Percentiles rank a stretch among this genome's conserved stretches.
Evolutionary conservation across 2,888 invertebrate genomes (phyloP).

Genomic region (Archaeoteleia sp.): DNA sequence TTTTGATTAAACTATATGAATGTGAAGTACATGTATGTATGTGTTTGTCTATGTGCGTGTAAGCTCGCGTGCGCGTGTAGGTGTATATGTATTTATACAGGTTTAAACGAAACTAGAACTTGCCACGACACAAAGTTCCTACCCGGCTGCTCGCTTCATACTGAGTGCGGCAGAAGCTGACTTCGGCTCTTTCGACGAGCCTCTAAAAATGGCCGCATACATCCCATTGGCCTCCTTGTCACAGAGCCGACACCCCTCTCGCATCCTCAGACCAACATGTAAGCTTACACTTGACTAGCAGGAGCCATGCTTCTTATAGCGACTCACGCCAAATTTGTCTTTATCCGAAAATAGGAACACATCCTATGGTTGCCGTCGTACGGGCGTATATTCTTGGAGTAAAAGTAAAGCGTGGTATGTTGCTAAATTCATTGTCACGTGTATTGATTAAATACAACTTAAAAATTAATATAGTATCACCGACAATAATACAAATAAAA

Average conservation of each 20-base stretch:
- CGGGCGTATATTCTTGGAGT: slow-evolving; percentile 73
- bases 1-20: too few relatives aligned
- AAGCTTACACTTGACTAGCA: slow-evolving; percentile 73
- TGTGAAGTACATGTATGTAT: neutral
- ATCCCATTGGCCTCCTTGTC: slow-evolving; percentile 73
- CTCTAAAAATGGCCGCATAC: slow-evolving; percentile 74
- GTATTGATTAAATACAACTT: neutral
- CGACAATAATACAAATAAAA: too few relatives aligned
- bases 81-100: slow-evolving; percentile 7
- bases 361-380: slow-evolving; percentile 69
- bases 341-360: slow-evolving; percentile 81
- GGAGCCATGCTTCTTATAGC: slow-evolving; percentile 60
- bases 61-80: neutral
- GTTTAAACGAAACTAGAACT: slow-evolving; percentile 36
- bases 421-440: slow-evolving; percentile 21
- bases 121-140: slow-evolving; percentile 54
- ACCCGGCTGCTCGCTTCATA: slow-evolving; percentile 65
- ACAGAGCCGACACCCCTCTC: slow-evolving; percentile 61
- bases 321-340: slow-evolving; percentile 86
- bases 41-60: neutral
- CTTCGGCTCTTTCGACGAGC: slow-evolving; percentile 65
- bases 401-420: slow-evolving; percentile 60
- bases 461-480: too few relatives aligned
- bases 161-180: slow-evolving; percentile 70
- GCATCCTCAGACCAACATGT: slow-evolving; percentile 60